Conservation (phyloP, 2,797 vertebrate genomes). For the Lutjanus argentimaculatus region DNA sequence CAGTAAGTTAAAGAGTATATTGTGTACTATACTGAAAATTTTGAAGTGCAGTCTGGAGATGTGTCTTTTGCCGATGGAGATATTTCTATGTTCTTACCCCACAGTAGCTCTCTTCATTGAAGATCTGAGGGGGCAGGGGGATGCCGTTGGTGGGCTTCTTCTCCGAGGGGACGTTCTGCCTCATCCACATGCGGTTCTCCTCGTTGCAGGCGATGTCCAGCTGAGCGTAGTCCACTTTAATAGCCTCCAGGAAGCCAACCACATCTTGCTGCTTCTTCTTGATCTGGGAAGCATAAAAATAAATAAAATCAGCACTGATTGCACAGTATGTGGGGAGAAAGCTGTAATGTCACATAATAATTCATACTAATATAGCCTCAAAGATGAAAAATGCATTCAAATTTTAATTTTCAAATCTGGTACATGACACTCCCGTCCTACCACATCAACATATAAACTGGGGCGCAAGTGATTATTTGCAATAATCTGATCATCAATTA, state of each 20-base stretch:
- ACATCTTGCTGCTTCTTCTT: constrained; percentile 99
- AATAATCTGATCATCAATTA: not conserved
- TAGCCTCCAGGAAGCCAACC: constrained; percentile 95
- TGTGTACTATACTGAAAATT: not conserved
- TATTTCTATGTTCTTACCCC: constrained; percentile 85
- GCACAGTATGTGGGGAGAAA: not conserved
- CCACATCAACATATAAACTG: not conserved
- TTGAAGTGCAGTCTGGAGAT: no score
- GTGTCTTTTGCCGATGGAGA: no score
- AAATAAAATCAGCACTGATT: not conserved
- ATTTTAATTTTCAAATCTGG: constrained; percentile 10
- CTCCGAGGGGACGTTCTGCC: constrained; percentile 95
- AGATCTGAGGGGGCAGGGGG: constrained; percentile 98
- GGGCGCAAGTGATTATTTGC: rapidly evolving
- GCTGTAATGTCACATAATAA: not conserved
- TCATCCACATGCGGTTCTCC: constrained; percentile 98
- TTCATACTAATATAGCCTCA: not conserved
- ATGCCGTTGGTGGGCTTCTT: constrained; percentile 97
- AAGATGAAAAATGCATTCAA: not conserved
- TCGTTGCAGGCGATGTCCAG: constrained; percentile 97
- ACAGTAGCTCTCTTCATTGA: constrained; percentile 96
- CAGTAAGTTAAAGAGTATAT: not conserved
- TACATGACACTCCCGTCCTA: not conserved
- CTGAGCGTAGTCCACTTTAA: constrained; percentile 95
- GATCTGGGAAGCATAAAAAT: constrained; percentile 85